phyloP scores from a whole-genome alignment of 2,888 invertebrate species.

The Stenichneumon culpator region DNA sequence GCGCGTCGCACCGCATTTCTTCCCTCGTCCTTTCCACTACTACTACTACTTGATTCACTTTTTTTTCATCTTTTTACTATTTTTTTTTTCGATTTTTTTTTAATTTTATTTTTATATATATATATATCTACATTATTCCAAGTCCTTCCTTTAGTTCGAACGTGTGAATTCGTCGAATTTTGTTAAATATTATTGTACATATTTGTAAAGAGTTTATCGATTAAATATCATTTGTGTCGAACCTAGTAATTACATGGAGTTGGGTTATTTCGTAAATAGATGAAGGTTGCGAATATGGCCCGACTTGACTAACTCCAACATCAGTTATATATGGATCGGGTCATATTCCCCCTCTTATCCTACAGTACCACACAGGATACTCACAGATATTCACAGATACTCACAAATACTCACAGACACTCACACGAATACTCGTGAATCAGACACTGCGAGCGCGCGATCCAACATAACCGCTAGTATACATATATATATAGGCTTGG shows the following conservation, averaged over 20 bases:
- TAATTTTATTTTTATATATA: slow-evolving; percentile 16
- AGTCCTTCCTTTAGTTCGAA: slow-evolving; percentile 66
- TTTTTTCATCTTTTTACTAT: neutral
- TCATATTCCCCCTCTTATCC: no score
- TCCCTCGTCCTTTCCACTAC: slow-evolving; percentile 21
- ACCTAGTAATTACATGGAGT: slow-evolving; percentile 10
- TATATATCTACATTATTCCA: slow-evolving; percentile 35
- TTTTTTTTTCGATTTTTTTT: slow-evolving; percentile 12
- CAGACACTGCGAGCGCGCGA: no score
- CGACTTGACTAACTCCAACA: neutral
- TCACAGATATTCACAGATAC: no score
- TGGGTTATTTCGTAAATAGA: neutral
- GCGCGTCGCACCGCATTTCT: slow-evolving; percentile 29
- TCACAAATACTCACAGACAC: no score
- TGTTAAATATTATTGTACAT: slow-evolving; percentile 81
- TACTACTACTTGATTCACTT: slow-evolving; percentile 23
- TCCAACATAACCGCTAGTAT: no score
- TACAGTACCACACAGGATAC: no score
- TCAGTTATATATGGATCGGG: neutral
- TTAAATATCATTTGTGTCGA: slow-evolving; percentile 77
- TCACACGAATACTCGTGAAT: no score
- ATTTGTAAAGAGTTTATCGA: slow-evolving; percentile 83
- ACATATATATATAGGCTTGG: neutral
- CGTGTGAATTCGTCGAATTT: slow-evolving; percentile 71
- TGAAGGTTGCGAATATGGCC: neutral